A percentile compares a stretch with the other conserved stretches of the same genome.
Conservation (phyloP, 2,888 invertebrate genomes). For the Tinea pellionella region DNA sequence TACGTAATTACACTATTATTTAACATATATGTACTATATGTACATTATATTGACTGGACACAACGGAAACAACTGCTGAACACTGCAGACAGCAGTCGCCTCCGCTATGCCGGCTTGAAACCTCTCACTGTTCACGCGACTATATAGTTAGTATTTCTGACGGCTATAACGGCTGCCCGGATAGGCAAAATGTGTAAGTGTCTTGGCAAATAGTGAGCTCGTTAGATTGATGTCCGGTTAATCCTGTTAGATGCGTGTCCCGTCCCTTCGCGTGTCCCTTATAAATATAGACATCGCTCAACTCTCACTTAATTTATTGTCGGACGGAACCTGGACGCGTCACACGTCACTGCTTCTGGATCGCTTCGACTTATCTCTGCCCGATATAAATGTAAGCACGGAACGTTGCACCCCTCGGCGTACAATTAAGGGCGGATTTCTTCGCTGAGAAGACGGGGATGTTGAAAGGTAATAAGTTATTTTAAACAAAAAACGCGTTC, state of each 20-base stretch:
- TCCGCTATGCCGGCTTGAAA: no score
- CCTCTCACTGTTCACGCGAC: no score
- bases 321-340: background rate
- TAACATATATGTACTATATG: background rate
- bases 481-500: background rate
- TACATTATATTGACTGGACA: no score
- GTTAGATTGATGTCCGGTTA: background rate
- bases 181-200: background rate
- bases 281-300: background rate
- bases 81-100: no score
- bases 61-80: no score
- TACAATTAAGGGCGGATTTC: slow-evolving; percentile 50
- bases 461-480: slow-evolving; percentile 25
- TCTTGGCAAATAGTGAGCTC: background rate
- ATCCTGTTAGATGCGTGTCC: background rate
- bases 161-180: background rate
- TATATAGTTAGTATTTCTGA: no score
- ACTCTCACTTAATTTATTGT: background rate
- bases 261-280: background rate
- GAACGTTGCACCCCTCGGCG: slow-evolving; percentile 20
- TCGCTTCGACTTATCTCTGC: no score
- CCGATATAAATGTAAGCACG: background rate
- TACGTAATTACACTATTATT: background rate
- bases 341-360: no score
- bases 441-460: slow-evolving; percentile 37